Conservation (phyloP, 2,797 vertebrate genomes). For the Thunnus albacares region DNA sequence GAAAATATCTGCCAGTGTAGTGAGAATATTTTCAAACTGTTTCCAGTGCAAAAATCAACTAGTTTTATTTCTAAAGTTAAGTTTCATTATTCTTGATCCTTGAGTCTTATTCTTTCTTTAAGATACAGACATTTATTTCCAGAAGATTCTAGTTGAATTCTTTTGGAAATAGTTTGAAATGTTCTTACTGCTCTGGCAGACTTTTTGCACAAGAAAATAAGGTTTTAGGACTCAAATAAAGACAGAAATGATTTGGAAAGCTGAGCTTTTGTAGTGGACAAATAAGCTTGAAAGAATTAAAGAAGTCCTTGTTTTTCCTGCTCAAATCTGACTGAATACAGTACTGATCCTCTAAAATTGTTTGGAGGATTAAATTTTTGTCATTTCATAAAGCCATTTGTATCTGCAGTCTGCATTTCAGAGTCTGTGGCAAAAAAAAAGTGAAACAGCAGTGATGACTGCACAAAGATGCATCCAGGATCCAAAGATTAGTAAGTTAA, state of each 20-base stretch:
- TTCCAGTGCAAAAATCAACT: neutral
- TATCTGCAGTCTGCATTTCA: conserved; percentile 23
- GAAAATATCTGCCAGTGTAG: neutral
- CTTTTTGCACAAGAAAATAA: neutral
- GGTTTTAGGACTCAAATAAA: neutral
- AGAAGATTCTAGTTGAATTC: neutral
- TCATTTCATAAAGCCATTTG: neutral
- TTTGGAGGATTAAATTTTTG: conserved; percentile 1
- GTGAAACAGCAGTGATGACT: neutral
- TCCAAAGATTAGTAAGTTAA: neutral
- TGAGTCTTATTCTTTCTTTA: too few relatives aligned
- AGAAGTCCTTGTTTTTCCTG: neutral
- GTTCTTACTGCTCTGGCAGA: neutral
- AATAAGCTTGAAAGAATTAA: neutral
- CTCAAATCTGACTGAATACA: neutral
- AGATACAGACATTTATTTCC: neutral
- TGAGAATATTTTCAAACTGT: neutral
- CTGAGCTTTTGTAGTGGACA: neutral
- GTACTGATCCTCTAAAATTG: neutral
- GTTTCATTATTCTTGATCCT: neutral
- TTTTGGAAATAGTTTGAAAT: neutral
- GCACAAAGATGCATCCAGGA: conserved; percentile 3
- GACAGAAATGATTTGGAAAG: neutral
- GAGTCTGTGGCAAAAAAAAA: neutral
- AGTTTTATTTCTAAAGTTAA: neutral